Conservation (phyloP, 2,888 invertebrate species). For the Nasonovia ribisnigri region DNA sequence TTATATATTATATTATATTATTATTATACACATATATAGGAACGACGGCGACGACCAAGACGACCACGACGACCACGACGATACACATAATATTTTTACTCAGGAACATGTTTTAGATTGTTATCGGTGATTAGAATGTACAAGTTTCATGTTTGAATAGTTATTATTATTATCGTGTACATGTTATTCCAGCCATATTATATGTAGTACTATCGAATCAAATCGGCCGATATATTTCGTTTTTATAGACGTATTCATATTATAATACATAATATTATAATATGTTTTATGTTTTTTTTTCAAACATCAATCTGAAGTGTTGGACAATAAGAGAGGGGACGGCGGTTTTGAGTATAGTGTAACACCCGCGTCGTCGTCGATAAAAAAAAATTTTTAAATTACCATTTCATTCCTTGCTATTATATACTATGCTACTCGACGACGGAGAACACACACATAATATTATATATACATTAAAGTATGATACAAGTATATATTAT, state of each 20-base stretch:
- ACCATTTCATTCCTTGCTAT: background rate
- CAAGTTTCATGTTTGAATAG: slow-evolving; percentile 48
- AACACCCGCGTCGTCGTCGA: background rate
- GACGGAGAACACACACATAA: background rate
- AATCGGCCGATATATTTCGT: background rate
- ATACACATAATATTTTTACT: background rate
- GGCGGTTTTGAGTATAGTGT: background rate
- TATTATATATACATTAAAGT: background rate
- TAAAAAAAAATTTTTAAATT: slow-evolving; percentile 5
- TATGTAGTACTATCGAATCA: background rate
- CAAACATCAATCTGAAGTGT: background rate
- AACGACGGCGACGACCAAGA: background rate
- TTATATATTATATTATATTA: slow-evolving; percentile 11
- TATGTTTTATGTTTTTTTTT: slow-evolving; percentile 1
- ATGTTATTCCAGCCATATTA: background rate
- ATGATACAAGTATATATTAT: background rate
- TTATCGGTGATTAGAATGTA: slow-evolving; percentile 45
- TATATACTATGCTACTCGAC: background rate
- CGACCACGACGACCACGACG: slow-evolving; percentile 36
- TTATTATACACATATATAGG: background rate
- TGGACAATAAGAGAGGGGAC: background rate
- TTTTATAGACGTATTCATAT: background rate
- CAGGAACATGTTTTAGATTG: slow-evolving; percentile 52
- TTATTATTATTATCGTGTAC: slow-evolving; percentile 43
- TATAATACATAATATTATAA: background rate